Evolutionary conservation across 2,113 vertebrate genomes (phyloP).

Genomic region (Tetrax tetrax): DNA sequence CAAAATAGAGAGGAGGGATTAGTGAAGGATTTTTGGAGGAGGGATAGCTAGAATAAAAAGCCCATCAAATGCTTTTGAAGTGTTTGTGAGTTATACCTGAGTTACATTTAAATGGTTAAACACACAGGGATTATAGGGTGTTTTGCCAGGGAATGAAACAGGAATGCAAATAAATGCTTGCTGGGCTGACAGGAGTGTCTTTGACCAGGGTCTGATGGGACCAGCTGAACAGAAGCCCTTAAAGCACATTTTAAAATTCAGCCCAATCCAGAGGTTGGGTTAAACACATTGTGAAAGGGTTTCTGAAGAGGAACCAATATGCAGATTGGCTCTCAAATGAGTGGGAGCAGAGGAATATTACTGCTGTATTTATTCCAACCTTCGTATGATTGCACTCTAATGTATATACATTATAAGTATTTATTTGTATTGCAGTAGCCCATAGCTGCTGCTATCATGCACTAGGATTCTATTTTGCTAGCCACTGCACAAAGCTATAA

Average conservation of each 20-base stretch:
- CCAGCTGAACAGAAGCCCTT: not conserved
- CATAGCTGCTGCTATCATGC: not conserved
- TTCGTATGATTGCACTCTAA: not conserved
- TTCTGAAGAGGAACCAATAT: not conserved
- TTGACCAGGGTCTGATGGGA: not conserved
- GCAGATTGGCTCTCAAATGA: not conserved
- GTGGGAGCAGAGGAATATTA: not conserved
- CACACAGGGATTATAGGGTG: not conserved
- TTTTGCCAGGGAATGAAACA: not conserved
- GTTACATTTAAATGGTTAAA: not conserved
- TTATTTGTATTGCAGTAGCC: not conserved
- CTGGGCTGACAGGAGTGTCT: not conserved
- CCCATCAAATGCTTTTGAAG: not conserved
- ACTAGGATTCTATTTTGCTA: not conserved
- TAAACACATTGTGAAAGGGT: not conserved
- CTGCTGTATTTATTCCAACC: not conserved
- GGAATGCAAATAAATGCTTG: not conserved
- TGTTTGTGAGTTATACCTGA: not conserved
- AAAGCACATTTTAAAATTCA: not conserved
- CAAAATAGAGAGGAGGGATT: not conserved
- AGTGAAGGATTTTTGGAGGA: not conserved
- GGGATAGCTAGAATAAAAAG: not conserved
- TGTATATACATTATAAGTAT: not conserved
- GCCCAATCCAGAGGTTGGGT: not conserved
- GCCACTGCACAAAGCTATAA: not conserved